Percentiles rank a stretch among this genome's conserved stretches.
phyloP scores from a whole-genome alignment of 2,113 vertebrate species.

The Chloebia gouldiae region DNA sequence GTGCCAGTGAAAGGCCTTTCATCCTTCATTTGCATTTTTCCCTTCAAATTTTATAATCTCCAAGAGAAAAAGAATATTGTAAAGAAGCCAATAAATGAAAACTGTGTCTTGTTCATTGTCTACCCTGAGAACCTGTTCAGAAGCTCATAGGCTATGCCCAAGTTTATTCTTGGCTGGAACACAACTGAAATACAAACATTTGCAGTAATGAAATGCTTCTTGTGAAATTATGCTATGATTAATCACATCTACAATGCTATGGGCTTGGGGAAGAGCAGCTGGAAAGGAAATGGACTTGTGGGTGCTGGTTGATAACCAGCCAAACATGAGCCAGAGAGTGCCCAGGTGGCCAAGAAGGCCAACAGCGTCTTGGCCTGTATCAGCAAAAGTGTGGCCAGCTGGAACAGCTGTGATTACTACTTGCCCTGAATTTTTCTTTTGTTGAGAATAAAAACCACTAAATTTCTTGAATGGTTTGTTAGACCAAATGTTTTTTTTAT shows the following conservation, averaged over 20 bases:
- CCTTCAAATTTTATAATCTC: not conserved
- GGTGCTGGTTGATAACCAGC: accelerated
- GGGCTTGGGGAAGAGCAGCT: not conserved
- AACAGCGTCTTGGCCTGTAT: not conserved
- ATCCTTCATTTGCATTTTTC: not conserved
- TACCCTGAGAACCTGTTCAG: not conserved
- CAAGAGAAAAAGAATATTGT: not conserved
- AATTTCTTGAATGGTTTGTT: not conserved
- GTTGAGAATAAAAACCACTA: not conserved
- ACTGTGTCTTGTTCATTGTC: not conserved
- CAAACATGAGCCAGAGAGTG: accelerated
- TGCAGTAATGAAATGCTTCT: not conserved
- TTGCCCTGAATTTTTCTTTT: not conserved
- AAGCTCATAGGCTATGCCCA: not conserved
- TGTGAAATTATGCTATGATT: not conserved
- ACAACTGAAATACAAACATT: not conserved
- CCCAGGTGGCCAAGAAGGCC: not conserved
- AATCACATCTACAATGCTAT: not conserved
- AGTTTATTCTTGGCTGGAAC: not conserved
- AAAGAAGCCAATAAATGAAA: not conserved
- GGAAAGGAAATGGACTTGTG: not conserved
- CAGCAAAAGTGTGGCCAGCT: not conserved
- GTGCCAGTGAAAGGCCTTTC: not conserved
- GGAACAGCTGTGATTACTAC: not conserved
- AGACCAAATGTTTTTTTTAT: not conserved